Base-by-base conservation (phyloP, 2,888 invertebrate genomes). In the Rhagonycha fulva region DNA sequence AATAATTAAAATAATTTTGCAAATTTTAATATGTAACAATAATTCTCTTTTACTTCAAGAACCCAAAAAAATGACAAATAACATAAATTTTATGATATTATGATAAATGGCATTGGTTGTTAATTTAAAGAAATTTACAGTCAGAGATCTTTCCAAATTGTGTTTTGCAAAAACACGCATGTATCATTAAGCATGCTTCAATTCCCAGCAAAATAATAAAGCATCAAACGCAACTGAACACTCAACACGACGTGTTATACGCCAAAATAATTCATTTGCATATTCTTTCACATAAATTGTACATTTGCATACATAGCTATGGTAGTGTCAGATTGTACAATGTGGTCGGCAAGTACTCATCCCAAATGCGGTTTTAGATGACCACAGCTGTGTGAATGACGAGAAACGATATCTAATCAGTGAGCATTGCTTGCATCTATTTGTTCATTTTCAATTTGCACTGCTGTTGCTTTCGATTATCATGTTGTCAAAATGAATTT, bases 371-470 rank as follows among this genome's bases (percentile, higher is more conserved):
- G 76, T 78, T 74, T 77, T 69, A 66, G 26, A 70, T 75, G 80
- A 80, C 82, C 82, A 77, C 83, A 82, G 80, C 80, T 79, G 81
- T 82, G 82, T 80, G 81, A 82, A 82, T 82, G 82, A 83, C 83
- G 80, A 79, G 77, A 79, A 80, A 81, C 78, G 80, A 82, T 81
- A 81, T 81, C 81, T 72, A 81, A 81, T 81, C 76, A 79, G 76
- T 77, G 79, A 77, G 80, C 81, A 82, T 81, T 73, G 74, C 75
- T 69, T 68, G 76, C 79, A 79, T 80, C 75, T 63, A 77, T 79
- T 75, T 76, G 80, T 81, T 82, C 80, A 81, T 82, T 82, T 80
- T 81, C 82, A 82, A 83, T 82, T 82, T 82, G 81, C 81, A 81
- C 81, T 28, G 24, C 14, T 61, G 26, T 14, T 14, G 30, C 12